Conservation (phyloP, 2,797 vertebrate genomes). For the Acanthurus leucopareius region DNA sequence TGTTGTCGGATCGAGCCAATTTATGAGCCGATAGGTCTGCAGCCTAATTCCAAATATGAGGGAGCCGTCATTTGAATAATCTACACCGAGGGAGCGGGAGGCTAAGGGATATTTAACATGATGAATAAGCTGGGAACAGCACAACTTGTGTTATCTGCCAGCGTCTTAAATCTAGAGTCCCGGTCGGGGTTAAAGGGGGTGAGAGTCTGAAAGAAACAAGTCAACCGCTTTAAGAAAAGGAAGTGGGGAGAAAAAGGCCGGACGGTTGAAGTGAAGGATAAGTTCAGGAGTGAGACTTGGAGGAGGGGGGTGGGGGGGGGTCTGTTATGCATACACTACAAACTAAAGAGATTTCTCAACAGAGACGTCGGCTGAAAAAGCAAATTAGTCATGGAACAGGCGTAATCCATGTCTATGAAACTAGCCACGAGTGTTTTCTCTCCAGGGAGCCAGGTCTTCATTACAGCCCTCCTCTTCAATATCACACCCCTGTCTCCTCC, state of each 20-base stretch:
- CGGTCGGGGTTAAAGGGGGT: constrained; percentile 20
- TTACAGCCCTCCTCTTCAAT: constrained; percentile 58
- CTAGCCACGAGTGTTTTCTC: constrained; percentile 66
- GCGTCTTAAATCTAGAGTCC: constrained; percentile 70
- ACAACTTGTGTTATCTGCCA: constrained; percentile 65
- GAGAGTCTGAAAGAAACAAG: constrained; percentile 18
- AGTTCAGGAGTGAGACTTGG: constrained; percentile 45
- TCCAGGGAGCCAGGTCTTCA: constrained; percentile 63
- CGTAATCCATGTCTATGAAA: constrained; percentile 72
- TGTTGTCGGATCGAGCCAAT: constrained; percentile 62
- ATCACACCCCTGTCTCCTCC: constrained; percentile 29
- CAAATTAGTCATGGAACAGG: constrained; percentile 65
- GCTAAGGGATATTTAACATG: constrained; percentile 76
- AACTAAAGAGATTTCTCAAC: constrained; percentile 66
- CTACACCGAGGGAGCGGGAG: constrained; percentile 57
- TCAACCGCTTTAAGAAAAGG: constrained; percentile 30
- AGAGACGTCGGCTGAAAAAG: constrained; percentile 62
- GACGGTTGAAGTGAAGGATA: constrained; percentile 24
- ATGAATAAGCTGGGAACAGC: constrained; percentile 64
- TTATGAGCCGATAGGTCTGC: constrained; percentile 71
- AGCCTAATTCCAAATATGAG: constrained; percentile 77
- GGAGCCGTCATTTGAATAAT: constrained; percentile 77
- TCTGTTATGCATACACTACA: constrained; percentile 32
- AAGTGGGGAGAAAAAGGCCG: constrained; percentile 21
- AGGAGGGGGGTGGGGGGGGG: constrained; percentile 24